Percentiles rank a stretch among this genome's conserved stretches.
Evolutionary conservation across 2,797 vertebrate genomes (phyloP).

Genomic region (Cyclura pinguis): DNA sequence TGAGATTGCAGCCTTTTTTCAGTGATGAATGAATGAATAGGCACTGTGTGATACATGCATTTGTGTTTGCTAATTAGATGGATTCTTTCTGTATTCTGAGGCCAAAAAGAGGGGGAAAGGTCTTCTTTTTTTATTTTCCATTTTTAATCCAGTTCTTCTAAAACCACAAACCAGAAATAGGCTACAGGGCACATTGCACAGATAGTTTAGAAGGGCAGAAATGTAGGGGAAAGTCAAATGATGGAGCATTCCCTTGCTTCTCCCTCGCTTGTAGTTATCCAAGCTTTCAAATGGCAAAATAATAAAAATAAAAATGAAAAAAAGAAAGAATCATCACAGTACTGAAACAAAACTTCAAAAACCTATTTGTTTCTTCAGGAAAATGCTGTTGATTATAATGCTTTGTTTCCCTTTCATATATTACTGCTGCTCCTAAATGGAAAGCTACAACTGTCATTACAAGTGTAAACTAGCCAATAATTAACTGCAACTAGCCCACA

Average conservation of each 20-base stretch:
- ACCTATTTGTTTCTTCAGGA: not conserved
- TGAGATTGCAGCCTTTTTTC: constrained; percentile 53
- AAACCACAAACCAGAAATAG: constrained; percentile 7
- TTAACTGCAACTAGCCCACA: not conserved
- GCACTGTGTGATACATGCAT: not conserved
- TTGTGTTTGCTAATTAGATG: constrained; percentile 34
- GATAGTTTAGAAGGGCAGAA: not conserved
- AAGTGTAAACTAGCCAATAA: not conserved
- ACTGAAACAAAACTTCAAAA: not conserved
- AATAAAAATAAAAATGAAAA: too few species aligned
- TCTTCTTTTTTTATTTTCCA: not conserved
- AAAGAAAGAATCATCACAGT: not conserved
- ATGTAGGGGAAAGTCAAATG: constrained; percentile 8
- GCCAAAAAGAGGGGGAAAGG: not conserved
- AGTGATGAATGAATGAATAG: constrained; percentile 40
- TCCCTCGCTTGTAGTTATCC: not conserved
- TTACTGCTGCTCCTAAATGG: not conserved
- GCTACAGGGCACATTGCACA: not conserved
- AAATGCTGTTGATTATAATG: not conserved
- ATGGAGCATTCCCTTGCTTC: not conserved
- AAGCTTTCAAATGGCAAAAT: not conserved
- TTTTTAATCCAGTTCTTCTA: not conserved
- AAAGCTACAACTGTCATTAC: not conserved
- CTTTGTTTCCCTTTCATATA: not conserved
- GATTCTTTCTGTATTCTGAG: constrained; percentile 12